phyloP scores from a whole-genome alignment of 2,888 invertebrate species.

The Myopa tessellatipennis region DNA sequence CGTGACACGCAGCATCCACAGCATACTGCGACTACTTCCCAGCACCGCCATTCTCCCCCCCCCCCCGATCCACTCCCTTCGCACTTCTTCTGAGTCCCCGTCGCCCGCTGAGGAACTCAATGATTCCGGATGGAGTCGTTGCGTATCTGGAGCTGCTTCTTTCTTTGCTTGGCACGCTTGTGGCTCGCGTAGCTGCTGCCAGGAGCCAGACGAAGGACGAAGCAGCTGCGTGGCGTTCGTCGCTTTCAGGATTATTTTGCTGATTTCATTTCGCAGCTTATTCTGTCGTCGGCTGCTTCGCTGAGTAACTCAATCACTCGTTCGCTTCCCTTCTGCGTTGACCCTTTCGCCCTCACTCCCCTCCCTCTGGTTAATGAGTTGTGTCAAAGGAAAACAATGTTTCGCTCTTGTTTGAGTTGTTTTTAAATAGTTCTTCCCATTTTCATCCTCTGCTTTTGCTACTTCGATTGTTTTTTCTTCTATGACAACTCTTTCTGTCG shows the following conservation, averaged over 20 bases:
- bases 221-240: constrained; percentile 32
- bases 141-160: constrained; percentile 22
- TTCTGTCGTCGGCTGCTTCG: background rate
- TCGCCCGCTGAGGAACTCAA: background rate
- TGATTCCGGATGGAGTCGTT: background rate
- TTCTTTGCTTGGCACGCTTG: background rate
- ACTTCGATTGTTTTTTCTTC: constrained; percentile 1
- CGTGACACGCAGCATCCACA: constrained; percentile 3
- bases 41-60: background rate
- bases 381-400: constrained; percentile 66
- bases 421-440: background rate
- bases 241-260: constrained; percentile 34
- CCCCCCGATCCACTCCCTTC: background rate
- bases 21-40: background rate
- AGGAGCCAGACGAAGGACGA: background rate
- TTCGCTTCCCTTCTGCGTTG: background rate
- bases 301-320: background rate
- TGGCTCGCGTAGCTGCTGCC: constrained; percentile 3
- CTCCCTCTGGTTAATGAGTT: constrained; percentile 61
- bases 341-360: background rate
- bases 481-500: background rate
- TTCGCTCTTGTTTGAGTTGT: constrained; percentile 57
- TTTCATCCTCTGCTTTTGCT: constrained; percentile 32
- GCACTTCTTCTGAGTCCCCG: background rate
- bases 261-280: constrained; percentile 17